Base-by-base conservation (phyloP, 2,888 invertebrate genomes). In the Brenthis ino region DNA sequence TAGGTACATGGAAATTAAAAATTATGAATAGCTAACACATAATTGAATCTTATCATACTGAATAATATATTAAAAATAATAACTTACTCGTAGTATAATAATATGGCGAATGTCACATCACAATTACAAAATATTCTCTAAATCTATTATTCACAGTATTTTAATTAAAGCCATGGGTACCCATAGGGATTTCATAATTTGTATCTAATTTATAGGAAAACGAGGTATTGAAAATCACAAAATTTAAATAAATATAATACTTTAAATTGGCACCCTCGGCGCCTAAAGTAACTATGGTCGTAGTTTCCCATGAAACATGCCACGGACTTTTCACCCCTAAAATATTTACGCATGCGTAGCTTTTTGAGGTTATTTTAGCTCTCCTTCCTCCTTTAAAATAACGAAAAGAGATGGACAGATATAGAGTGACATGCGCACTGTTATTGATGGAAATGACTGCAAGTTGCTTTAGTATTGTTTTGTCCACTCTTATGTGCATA, bases 371-470 rank as follows among this genome's bases (percentile, higher is more conserved):
- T 89, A 90, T 89, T 77, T 68, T 72, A 72, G 77, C 71, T 87
- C 89, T 77, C 84, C 78, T 72, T 85, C 77, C 75, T 69, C 68
- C 65, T 28, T 66, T 50, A n/a, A 55, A 75, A n/a, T 53, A 63
- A n/a, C 51, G 61, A 78, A 87, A 76, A 75, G 85, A 82, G 86
- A 82, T 58, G 71, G 79, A 65, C 51, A 68, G 70, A 75, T 58
- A 68, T 74, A 76, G 78, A 74, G 80, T 76, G 83, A 87, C 91
- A 88, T 93, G 91, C 92, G 92, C 91, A 86, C 82, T 88, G 85
- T 85, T 93, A 93, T 93, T 89, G 92, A 93, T 85, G 82, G 79
- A 85, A 81, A 70, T 68, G 66, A n/a, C 63, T 53, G 53, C 4
- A 43, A 53, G 37, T 63, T 43, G 53, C 37, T 37, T 51, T 54